Evolutionary conservation across 2,888 invertebrate genomes (phyloP), one percentile per base, ranked within the genome.

Genomic region (Patella ulyssiponensis): DNA sequence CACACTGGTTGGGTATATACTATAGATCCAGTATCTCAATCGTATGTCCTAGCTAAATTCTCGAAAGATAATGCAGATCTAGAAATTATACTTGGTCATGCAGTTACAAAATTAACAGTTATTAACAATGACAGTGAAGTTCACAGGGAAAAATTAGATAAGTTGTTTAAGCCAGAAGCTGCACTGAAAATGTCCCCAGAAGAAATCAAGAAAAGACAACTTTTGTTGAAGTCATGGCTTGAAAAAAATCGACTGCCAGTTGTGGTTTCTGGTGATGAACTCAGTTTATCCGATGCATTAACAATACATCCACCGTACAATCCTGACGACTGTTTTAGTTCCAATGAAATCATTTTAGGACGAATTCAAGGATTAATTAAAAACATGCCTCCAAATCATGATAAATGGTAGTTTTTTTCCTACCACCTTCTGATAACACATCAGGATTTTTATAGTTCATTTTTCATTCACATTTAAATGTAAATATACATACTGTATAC

Each of bases 311-410:
- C 90, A 14, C 91, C 91, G 4, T 92, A 91, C 80, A 82, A 80
- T 23, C 76, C 86, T 20, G 87, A 89, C 1, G 86, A 89, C 80
- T 92, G 91, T 83, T 81, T 84, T n/a, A 89, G 91, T 77, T 89
- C 90, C 1, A 92, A 92, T 85, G 90, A 90, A 81, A 91, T 92
- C n/a, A 90, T 92, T 75, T 84, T 92, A 3, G 90, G 89, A 15
- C 88, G 88, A 80, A 89, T 91, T 69, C 91, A 91, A 78, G 90
- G 88, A 69, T 85, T 91, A 33, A 88, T 91, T 9, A 89, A 88
- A 81, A 89, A 87, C 73, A 90, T 91, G 90, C 91, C 91, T 44
- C 52, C 81, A 73, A 88, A 88, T 81, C 86, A 87, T 52, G 87
- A 88, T 33, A 79, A 83, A 23, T 89, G 88, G 89, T 88, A 79